Conservation (phyloP, 2,113 vertebrate genomes). For the Sturnira hondurensis region DNA sequence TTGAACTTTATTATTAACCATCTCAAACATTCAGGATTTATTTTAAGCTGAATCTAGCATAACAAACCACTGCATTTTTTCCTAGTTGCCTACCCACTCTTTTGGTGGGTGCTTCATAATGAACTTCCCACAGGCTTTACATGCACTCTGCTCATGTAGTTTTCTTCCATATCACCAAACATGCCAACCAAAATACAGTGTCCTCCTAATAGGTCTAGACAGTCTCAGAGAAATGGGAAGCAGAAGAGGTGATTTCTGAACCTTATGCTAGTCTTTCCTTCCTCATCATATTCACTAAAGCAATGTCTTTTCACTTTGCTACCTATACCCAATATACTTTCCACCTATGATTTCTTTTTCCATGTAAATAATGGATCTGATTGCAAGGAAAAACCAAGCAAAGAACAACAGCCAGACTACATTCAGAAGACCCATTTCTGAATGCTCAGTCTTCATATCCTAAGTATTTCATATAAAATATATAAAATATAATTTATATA, state of each 20-base stretch:
- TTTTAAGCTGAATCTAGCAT: not conserved
- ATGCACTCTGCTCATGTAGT: not conserved
- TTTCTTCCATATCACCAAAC: not conserved
- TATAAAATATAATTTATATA: no score
- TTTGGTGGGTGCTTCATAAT: not conserved
- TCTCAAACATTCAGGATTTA: not conserved
- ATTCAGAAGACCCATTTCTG: not conserved
- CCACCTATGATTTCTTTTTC: not conserved
- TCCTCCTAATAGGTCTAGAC: not conserved
- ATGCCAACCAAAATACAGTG: not conserved
- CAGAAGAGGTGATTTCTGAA: not conserved
- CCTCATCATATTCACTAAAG: not conserved
- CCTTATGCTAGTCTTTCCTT: not conserved
- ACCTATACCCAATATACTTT: not conserved
- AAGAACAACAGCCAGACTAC: not conserved
- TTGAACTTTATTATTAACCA: not conserved
- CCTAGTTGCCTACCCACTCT: not conserved
- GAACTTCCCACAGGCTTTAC: not conserved
- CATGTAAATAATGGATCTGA: not conserved
- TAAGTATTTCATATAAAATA: not conserved
- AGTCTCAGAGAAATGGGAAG: not conserved
- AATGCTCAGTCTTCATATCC: not conserved
- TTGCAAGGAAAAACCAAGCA: not conserved
- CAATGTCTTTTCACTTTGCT: not conserved
- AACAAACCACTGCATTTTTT: not conserved